Conservation (phyloP, 2,113 vertebrate genomes). For the Sander lucioperca region DNA sequence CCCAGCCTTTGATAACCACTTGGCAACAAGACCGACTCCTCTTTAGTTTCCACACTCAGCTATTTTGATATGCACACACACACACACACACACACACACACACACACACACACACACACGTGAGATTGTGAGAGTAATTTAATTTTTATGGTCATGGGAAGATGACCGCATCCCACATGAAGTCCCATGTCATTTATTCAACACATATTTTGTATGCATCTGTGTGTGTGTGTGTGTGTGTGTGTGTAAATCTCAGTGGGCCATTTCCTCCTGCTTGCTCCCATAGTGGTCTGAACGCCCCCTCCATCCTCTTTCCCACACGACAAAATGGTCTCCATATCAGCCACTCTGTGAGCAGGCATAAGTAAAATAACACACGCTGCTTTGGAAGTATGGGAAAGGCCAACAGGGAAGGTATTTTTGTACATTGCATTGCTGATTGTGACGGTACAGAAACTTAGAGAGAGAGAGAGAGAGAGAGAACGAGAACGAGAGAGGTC, state of each 20-base stretch:
- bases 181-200: too few relatives aligned
- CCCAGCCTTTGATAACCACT: slow-evolving; percentile 55
- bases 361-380: slow-evolving; percentile 66
- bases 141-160: too few relatives aligned
- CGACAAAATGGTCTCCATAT: slow-evolving; percentile 51
- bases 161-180: too few relatives aligned
- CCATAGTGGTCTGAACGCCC: slow-evolving; percentile 68
- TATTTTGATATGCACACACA: slow-evolving; percentile 30
- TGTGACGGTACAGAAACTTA: slow-evolving; percentile 31
- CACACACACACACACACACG: background rate
- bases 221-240: slow-evolving; percentile 27
- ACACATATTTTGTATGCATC: slow-evolving; percentile 4
- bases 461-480: background rate
- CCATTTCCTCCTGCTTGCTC: slow-evolving; percentile 72
- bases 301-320: slow-evolving; percentile 78
- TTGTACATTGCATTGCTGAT: slow-evolving; percentile 17
- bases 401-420: slow-evolving; percentile 70
- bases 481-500: slow-evolving; percentile 39
- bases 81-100: background rate
- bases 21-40: slow-evolving; percentile 35
- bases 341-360: slow-evolving; percentile 49
- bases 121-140: too few relatives aligned
- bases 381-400: slow-evolving; percentile 73
- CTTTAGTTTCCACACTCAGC: slow-evolving; percentile 59
- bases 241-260: slow-evolving; percentile 48